These are phyloP conservation scores for Sialia sialis DNA, from an alignment of 2,113 vertebrate genomes.

Conservation along the genomic window DNA sequence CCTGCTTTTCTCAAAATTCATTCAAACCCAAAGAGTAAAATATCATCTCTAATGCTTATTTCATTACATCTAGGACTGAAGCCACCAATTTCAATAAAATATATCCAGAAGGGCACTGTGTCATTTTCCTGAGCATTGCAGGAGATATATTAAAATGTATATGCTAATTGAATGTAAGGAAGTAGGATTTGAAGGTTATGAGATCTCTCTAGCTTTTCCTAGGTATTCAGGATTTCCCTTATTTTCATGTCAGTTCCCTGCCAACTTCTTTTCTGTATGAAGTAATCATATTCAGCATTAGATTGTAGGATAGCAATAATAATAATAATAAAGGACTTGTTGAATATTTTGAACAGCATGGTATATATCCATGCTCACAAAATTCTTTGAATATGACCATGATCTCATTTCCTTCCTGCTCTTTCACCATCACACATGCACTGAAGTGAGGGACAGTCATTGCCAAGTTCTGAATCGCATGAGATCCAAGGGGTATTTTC, in stretches of 20 bases:
- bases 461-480: slow-evolving; percentile 18
- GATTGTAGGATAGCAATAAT: neutral
- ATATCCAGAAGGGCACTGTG: neutral
- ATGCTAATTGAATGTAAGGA: neutral
- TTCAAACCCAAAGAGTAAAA: neutral
- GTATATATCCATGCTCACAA: neutral
- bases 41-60: neutral
- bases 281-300: slow-evolving; percentile 6
- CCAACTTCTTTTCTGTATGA: neutral
- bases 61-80: neutral
- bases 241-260: neutral
- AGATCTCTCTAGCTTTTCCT: neutral
- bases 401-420: neutral
- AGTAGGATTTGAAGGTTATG: slow-evolving; percentile 1
- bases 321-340: neutral
- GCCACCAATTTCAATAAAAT: neutral
- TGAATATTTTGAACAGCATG: neutral
- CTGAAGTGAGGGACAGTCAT: neutral
- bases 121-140: neutral
- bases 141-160: neutral
- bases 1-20: neutral
- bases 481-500: slow-evolving; percentile 52
- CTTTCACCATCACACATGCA: neutral
- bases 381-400: neutral
- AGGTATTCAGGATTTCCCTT: neutral